Conservation (phyloP, 2,888 invertebrate genomes). For the Camptogramma bilineatum region DNA sequence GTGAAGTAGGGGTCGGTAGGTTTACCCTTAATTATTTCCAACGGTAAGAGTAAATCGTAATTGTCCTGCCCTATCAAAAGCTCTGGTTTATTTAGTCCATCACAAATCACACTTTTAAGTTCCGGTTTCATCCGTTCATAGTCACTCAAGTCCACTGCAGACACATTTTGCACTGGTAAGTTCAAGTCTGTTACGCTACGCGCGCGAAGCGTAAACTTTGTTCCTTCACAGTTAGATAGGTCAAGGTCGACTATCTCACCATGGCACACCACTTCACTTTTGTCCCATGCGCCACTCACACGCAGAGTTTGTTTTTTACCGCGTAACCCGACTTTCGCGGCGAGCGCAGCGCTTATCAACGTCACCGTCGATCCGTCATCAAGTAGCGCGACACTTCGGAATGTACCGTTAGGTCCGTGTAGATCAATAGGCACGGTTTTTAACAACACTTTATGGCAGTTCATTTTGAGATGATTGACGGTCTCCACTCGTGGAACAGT, state of each 20-base stretch:
- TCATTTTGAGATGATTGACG: no score
- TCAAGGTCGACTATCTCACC: no score
- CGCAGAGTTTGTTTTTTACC: slow-evolving; percentile 40
- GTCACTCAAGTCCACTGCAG: not conserved
- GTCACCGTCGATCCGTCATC: not conserved
- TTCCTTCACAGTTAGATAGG: no score
- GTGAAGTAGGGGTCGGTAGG: no score
- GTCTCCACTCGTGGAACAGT: no score
- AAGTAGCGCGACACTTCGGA: not conserved
- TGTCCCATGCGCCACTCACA: slow-evolving; percentile 22
- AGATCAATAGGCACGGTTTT: no score
- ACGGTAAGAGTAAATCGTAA: slow-evolving; percentile 44
- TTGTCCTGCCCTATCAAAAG: slow-evolving; percentile 51
- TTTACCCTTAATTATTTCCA: slow-evolving; percentile 19
- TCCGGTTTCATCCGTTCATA: no score
- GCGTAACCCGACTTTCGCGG: slow-evolving; percentile 10
- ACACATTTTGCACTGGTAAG: no score
- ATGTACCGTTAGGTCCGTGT: not conserved
- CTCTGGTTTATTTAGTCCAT: slow-evolving; percentile 40
- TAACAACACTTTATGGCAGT: no score
- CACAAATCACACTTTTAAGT: slow-evolving; percentile 31
- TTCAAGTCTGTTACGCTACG: no score
- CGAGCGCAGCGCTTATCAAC: not conserved
- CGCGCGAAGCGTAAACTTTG: no score
- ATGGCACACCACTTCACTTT: no score